phyloP scores from a whole-genome alignment of 2,797 vertebrate species.

The Eulemur albifrons region DNA sequence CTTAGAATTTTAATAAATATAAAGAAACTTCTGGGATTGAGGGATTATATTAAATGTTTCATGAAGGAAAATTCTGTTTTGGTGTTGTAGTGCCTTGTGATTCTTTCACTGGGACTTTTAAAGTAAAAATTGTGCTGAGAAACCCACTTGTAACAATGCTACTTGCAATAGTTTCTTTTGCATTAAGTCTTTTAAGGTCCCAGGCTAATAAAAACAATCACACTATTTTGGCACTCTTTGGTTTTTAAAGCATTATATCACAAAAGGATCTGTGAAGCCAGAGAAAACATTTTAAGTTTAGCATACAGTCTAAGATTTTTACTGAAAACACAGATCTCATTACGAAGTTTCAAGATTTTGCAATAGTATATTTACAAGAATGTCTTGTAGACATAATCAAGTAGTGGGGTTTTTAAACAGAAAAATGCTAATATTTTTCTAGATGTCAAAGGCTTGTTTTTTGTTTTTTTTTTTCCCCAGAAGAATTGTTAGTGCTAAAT shows the following conservation, averaged over 20 bases:
- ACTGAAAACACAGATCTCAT: background rate
- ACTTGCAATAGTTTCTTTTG: background rate
- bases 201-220: slow-evolving; percentile 36
- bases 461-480: background rate
- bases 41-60: slow-evolving; percentile 49
- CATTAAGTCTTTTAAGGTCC: slow-evolving; percentile 37
- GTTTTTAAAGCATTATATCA: slow-evolving; percentile 4
- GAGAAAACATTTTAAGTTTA: background rate
- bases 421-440: background rate
- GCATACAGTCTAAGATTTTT: background rate
- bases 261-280: background rate
- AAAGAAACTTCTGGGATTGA: slow-evolving; percentile 55
- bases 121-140: slow-evolving; percentile 56
- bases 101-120: slow-evolving; percentile 59
- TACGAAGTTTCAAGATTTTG: background rate
- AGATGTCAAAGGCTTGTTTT: background rate
- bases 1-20: slow-evolving; percentile 70
- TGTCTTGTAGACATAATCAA: background rate
- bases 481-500: background rate
- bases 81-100: background rate
- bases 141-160: slow-evolving; percentile 33
- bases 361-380: background rate
- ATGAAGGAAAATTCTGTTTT: slow-evolving; percentile 60
- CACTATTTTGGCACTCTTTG: background rate
- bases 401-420: background rate